A percentile compares a stretch with the other conserved stretches of the same genome.
Conservation (phyloP, 1,140 invertebrate species). For the Aphidius gifuensis region DNA sequence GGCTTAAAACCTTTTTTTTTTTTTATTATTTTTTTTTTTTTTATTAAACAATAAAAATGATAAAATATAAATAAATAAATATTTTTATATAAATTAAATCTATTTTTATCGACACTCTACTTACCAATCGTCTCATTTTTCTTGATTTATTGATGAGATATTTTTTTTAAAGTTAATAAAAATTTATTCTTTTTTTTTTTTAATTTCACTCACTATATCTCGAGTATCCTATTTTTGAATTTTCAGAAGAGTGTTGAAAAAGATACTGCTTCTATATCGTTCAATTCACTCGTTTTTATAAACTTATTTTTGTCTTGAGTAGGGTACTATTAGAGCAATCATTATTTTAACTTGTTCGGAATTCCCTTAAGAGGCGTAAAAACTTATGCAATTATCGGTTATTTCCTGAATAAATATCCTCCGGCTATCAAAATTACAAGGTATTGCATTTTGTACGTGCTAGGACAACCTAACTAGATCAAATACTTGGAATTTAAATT, state of each 20-base stretch:
- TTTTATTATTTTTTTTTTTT: slow-evolving; percentile 9
- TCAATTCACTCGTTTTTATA: slow-evolving; percentile 44
- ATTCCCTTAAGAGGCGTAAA: slow-evolving; percentile 52
- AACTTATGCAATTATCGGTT: slow-evolving; percentile 37
- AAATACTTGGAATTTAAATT: neutral
- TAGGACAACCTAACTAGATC: neutral
- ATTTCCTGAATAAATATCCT: slow-evolving; percentile 50
- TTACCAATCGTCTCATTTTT: slow-evolving; percentile 35
- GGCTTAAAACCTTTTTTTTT: slow-evolving; percentile 32
- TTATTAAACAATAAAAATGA: slow-evolving; percentile 6
- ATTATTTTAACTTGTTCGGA: slow-evolving; percentile 31
- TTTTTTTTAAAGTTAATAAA: neutral
- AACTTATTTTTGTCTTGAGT: slow-evolving; percentile 45
- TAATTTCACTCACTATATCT: no score
- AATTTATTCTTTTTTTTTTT: neutral
- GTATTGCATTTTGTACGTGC: slow-evolving; percentile 21
- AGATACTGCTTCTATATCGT: slow-evolving; percentile 40
- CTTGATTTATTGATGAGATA: neutral
- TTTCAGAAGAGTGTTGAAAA: slow-evolving; percentile 19
- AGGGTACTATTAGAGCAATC: slow-evolving; percentile 28
- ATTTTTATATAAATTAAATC: slow-evolving; percentile 3
- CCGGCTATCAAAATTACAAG: slow-evolving; percentile 28
- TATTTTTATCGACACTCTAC: slow-evolving; percentile 21
- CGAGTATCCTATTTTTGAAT: neutral
- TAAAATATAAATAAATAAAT: neutral